Percentiles rank a stretch among this genome's conserved stretches.
Conservation (phyloP, 2,888 invertebrate species). For the Callyntrura sp. region DNA sequence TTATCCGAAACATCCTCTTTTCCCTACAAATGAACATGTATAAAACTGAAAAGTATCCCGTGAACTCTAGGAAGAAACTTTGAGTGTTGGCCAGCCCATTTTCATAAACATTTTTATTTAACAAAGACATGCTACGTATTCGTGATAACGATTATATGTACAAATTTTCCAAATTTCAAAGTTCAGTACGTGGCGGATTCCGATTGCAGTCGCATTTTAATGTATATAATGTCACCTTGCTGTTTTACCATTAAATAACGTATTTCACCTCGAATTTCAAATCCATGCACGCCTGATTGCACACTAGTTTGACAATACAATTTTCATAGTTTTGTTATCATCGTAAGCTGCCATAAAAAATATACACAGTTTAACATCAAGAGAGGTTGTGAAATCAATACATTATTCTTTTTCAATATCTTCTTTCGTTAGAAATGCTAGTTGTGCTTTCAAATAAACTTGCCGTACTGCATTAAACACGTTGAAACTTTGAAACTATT, state of each 20-base stretch:
- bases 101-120: background rate
- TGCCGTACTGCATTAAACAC: too few species aligned
- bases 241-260: too few species aligned
- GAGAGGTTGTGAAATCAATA: too few species aligned
- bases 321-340: too few species aligned
- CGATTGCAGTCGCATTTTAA: background rate
- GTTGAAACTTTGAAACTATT: too few species aligned
- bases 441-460: too few species aligned
- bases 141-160: background rate
- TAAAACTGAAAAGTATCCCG: background rate
- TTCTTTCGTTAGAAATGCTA: background rate
- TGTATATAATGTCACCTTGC: background rate
- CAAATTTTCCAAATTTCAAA: background rate
- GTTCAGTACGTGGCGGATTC: background rate
- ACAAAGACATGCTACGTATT: slow-evolving; percentile 10
- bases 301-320: too few species aligned
- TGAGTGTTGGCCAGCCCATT: background rate
- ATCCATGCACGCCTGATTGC: too few species aligned
- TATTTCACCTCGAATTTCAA: too few species aligned
- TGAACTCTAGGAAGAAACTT: background rate
- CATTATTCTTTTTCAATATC: background rate
- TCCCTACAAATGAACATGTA: background rate
- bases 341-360: too few species aligned
- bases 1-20: background rate
- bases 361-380: too few species aligned